phyloP scores from a whole-genome alignment of 2,888 invertebrate species.

The Xiphydria camelus region DNA sequence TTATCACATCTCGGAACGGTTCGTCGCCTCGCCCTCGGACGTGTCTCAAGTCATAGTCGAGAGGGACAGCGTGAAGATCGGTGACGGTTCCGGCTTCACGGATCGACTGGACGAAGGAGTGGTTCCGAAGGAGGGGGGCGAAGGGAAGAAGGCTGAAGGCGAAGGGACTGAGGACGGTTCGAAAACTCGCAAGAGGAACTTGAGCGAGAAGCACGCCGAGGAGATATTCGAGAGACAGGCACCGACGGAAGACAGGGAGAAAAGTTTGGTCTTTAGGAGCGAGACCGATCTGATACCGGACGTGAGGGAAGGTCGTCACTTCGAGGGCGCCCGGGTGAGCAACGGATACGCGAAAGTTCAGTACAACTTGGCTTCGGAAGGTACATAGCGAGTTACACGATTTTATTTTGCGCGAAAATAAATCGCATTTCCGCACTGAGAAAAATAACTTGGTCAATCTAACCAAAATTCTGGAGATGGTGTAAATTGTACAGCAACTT shows the following conservation, averaged over 20 bases:
- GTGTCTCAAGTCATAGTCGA: background rate
- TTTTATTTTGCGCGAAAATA: no score
- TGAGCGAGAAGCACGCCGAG: background rate
- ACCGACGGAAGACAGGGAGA: conserved; percentile 8
- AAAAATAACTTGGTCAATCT: no score
- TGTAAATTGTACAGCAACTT: no score
- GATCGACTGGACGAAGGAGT: background rate
- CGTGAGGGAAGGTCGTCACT: conserved; percentile 8
- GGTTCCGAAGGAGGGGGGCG: conserved; percentile 1
- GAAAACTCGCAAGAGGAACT: no score
- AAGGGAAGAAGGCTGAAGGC: background rate
- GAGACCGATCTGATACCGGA: conserved; percentile 9
- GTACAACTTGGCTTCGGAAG: no score
- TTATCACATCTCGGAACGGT: background rate
- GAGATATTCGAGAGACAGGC: conserved; percentile 7
- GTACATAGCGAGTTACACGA: no score
- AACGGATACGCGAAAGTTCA: conserved; percentile 12
- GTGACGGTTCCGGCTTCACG: background rate
- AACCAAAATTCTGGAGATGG: no score
- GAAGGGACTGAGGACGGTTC: background rate
- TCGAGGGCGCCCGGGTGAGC: conserved; percentile 2
- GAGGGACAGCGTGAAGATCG: background rate
- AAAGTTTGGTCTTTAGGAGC: conserved; percentile 1
- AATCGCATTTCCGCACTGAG: no score
- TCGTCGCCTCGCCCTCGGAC: conserved; percentile 8